A percentile compares a stretch with the other conserved stretches of the same genome.
Evolutionary conservation across 2,113 vertebrate genomes (phyloP).

Genomic region (Lycocorax pyrrhopterus): DNA sequence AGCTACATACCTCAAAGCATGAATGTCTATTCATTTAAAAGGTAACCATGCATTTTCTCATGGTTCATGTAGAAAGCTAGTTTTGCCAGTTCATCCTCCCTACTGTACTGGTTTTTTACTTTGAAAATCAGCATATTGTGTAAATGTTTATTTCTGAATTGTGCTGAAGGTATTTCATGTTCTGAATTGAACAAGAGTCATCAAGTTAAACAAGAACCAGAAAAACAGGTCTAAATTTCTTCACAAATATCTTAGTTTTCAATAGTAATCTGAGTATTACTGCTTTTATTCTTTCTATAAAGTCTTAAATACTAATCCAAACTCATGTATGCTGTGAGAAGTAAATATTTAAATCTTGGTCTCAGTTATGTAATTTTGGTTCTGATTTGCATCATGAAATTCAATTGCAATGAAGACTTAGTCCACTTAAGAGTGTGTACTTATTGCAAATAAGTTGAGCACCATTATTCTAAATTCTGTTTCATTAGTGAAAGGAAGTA

Average conservation of each 20-base stretch:
- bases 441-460: background rate
- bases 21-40: slow-evolving; percentile 10
- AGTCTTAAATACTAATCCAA: background rate
- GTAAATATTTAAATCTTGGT: background rate
- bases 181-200: background rate
- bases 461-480: background rate
- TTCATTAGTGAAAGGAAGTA: background rate
- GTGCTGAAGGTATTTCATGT: background rate
- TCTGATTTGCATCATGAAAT: background rate
- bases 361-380: background rate
- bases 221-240: background rate
- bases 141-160: background rate
- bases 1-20: background rate
- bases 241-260: background rate
- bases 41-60: background rate
- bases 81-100: background rate
- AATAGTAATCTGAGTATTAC: background rate
- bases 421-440: background rate
- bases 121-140: background rate
- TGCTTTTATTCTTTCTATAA: background rate
- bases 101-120: background rate
- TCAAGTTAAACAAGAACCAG: background rate
- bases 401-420: background rate
- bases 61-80: background rate
- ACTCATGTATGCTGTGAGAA: background rate